phyloP scores from a whole-genome alignment of 92 coral and sea anemone species.

The Chrysogorgia sp. region DNA sequence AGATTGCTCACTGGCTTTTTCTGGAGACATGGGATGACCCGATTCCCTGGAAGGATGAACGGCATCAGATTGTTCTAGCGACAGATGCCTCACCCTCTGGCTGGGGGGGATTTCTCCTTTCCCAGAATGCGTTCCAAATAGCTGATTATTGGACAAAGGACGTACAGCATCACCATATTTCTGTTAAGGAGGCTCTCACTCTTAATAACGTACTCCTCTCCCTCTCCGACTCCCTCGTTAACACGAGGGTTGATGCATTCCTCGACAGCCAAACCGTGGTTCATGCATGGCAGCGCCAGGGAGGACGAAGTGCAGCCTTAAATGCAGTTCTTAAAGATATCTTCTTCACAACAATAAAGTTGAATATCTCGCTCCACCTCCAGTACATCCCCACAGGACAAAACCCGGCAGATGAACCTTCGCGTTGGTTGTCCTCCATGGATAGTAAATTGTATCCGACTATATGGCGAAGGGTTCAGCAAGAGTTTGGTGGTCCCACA shows the following conservation, averaged over 20 bases:
- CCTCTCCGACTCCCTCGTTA: conserved; percentile 27
- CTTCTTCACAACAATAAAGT: no score
- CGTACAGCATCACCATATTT: conserved; percentile 29
- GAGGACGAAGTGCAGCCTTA: no score
- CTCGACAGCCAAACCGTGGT: conserved; percentile 25
- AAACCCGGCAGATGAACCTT: no score
- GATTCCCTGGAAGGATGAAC: not conserved
- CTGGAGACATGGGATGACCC: not conserved
- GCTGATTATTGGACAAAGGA: no score
- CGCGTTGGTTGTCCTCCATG: no score
- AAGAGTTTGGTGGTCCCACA: not conserved
- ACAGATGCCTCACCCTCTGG: conserved; percentile 55
- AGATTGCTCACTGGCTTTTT: conserved; percentile 37
- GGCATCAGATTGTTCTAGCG: conserved; percentile 5
- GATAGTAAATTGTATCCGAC: no score
- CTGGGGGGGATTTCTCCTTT: no score
- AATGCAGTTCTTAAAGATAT: no score
- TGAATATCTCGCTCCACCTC: no score
- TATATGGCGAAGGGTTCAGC: no score
- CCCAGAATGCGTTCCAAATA: no score
- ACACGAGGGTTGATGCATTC: conserved; percentile 23
- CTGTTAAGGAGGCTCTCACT: conserved; percentile 54
- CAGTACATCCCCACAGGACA: no score
- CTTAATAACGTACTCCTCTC: conserved; percentile 16
- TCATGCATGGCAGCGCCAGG: not conserved